Evolutionary conservation across 2,888 invertebrate genomes (phyloP).

Genomic region (Parnassius apollo): DNA sequence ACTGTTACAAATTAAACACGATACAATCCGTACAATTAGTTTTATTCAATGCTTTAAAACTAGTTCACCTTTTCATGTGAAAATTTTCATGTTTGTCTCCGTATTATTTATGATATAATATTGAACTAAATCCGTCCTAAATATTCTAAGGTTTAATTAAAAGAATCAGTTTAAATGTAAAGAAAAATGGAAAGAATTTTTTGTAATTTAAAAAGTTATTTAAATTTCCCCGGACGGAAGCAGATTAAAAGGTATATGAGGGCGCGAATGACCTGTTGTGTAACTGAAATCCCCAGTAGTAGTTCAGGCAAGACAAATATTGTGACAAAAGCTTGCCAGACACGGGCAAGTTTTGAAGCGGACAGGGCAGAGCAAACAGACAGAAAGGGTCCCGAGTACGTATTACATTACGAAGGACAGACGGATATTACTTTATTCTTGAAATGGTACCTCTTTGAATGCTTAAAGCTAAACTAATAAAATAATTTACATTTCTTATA

Average conservation of each 20-base stretch:
- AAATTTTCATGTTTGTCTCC: no score
- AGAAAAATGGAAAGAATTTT: no score
- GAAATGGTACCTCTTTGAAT: conserved; percentile 15
- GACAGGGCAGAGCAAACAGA: conserved; percentile 48
- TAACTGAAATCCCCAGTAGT: conserved; percentile 31
- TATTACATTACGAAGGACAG: conserved; percentile 28
- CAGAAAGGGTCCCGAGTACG: conserved; percentile 22
- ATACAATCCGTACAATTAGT: no score
- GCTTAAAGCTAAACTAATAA: background rate
- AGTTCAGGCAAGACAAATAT: conserved; percentile 64
- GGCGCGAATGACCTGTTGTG: conserved; percentile 43
- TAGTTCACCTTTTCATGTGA: no score
- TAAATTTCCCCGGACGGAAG: conserved; percentile 34
- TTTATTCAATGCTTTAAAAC: no score
- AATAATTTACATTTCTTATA: no score
- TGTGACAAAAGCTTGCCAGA: conserved; percentile 64
- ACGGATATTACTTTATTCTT: conserved; percentile 21
- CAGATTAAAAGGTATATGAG: conserved; percentile 45
- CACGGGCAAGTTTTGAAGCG: conserved; percentile 48
- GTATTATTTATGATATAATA: no score
- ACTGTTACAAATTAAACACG: no score
- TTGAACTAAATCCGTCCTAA: no score
- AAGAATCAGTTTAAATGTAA: no score
- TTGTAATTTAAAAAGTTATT: background rate
- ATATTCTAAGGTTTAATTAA: no score